phyloP scores from a whole-genome alignment of 2,888 invertebrate species.

The Desoria tigrina region DNA sequence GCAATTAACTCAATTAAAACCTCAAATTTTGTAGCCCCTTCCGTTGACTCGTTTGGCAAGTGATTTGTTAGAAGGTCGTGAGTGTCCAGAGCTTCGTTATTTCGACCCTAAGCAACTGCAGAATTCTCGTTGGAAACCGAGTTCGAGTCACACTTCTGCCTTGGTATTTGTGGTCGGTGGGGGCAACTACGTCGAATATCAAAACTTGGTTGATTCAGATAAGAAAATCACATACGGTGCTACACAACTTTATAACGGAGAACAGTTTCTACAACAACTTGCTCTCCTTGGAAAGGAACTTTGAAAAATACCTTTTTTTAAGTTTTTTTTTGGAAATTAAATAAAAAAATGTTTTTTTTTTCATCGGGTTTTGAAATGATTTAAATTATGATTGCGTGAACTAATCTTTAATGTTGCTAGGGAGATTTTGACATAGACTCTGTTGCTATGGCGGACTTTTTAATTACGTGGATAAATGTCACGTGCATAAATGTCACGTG shows the following conservation, averaged over 20 bases:
- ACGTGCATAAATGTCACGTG: no score
- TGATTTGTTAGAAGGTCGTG: slow-evolving; percentile 78
- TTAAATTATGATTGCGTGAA: no score
- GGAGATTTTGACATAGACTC: no score
- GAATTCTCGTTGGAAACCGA: no score
- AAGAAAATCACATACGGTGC: slow-evolving; percentile 92
- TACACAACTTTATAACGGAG: slow-evolving; percentile 89
- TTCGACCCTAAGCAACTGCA: slow-evolving; percentile 93
- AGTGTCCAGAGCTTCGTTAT: slow-evolving; percentile 80
- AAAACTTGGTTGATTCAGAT: slow-evolving; percentile 92
- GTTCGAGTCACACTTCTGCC: slow-evolving; percentile 55
- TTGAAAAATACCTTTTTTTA: no score
- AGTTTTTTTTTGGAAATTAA: no score
- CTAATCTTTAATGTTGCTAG: no score
- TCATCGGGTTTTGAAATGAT: no score
- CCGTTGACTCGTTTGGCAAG: slow-evolving; percentile 93
- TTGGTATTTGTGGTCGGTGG: slow-evolving; percentile 89
- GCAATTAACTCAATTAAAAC: no score
- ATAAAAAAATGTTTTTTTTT: no score
- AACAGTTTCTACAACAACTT: slow-evolving; percentile 85
- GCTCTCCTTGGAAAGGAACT: slow-evolving; percentile 10
- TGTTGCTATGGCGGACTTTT: no score
- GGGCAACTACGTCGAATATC: slow-evolving; percentile 99
- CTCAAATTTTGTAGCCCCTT: slow-evolving; percentile 71
- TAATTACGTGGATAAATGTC: no score